Base-by-base conservation (phyloP, 2,888 invertebrate genomes). In the Blastobasis lacticolella region DNA sequence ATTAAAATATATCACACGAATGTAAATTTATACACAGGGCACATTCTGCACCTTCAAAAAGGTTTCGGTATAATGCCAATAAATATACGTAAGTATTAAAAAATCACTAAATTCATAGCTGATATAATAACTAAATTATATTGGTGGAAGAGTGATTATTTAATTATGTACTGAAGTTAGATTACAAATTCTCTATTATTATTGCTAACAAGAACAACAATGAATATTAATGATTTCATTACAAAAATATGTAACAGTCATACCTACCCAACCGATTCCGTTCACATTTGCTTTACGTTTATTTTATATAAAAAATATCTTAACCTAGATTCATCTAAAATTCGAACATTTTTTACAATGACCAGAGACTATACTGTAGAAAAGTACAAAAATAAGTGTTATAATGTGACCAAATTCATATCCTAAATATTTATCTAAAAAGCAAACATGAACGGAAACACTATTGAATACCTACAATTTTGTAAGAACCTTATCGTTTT, bases 1-100 rank as follows among this genome's bases (percentile, higher is more conserved):
- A 23, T 23, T 72, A 46, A 43, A 48, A 48, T 81, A 81, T 84
- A 86, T 86, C 86, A 85, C 86, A 83, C 83, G 67, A 77, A 23
- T 78, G 71, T 66, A 71, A 69, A 69, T 67, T 59, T 62, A 67
- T 70, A 64, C 61, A 62, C 69, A 70, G 66, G 64, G 66, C 63
- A 58, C 63, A 23, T 23, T 23, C 23, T 23, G 23, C 23, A 23
- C 23, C 23, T 23, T 23, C 23, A 23, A 23, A 23, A 23, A 23
- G 23, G 23, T 23, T 23, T 23, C 23, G 23, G 23, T 23, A 64
- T 62, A 67, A 62, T 62, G 69, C 75, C 75, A 77, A 76, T 77
- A 75, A 77, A 76, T 75, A 69, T 57, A 67, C 63, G 23, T 23
- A 23, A 23, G 23, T 23, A 23, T 23, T 23, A 1, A 23, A 23